Evolutionary conservation across 2,797 vertebrate species (phyloP).

Genomic region (Chaetodon trifasciatus): DNA sequence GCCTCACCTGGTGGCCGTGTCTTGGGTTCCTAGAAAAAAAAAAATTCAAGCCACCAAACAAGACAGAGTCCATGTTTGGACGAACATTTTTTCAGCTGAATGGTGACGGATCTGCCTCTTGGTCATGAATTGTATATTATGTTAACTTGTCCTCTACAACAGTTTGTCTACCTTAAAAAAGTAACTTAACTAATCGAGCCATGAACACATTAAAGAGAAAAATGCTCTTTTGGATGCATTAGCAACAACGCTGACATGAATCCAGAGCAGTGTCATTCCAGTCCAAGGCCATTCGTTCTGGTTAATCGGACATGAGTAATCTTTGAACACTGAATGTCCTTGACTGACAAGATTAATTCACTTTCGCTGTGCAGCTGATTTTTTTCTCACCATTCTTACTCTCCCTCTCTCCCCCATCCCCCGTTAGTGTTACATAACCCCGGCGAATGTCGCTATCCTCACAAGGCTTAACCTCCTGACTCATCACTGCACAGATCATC

Average conservation of each 20-base stretch:
- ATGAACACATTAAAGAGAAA: background rate
- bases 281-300: constrained; percentile 1
- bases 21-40: background rate
- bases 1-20: no score
- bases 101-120: background rate
- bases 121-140: background rate
- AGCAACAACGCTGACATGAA: background rate
- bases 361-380: constrained; percentile 34
- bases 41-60: background rate
- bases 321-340: constrained; percentile 43
- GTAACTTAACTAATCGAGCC: background rate
- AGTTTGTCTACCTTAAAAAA: background rate
- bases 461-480: constrained; percentile 55
- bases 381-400: constrained; percentile 1
- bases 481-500: constrained; percentile 37
- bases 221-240: background rate
- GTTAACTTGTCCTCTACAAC: background rate
- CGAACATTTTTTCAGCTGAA: background rate
- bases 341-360: constrained; percentile 58
- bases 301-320: constrained; percentile 51
- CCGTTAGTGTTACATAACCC: constrained; percentile 60
- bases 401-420: background rate
- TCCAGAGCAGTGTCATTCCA: background rate
- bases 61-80: background rate
- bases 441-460: constrained; percentile 35